Evolutionary conservation across 2,113 vertebrate genomes (phyloP).

Genomic region (Brachyhypopomus occidentalis): DNA sequence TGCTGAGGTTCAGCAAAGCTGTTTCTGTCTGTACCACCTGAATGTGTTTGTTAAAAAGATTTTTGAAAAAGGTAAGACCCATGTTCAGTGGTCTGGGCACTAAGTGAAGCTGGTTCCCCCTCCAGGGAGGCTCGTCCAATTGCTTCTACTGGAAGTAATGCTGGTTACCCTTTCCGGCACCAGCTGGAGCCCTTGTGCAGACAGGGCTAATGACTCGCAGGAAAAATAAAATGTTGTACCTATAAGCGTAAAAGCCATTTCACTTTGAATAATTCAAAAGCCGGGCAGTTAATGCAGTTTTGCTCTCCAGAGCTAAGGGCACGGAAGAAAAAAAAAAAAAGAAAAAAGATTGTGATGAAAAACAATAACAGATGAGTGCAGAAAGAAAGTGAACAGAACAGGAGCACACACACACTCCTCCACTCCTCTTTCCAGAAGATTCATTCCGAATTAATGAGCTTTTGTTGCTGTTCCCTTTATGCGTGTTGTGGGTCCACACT

Average conservation of each 20-base stretch:
- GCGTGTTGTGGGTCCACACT: background rate
- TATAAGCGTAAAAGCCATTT: conserved; percentile 43
- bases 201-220: conserved; percentile 30
- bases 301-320: conserved; percentile 32
- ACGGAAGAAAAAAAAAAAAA: conserved; percentile 1
- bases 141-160: conserved; percentile 30
- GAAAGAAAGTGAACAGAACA: conserved; percentile 2
- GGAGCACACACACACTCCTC: no score
- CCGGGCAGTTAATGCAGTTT: conserved; percentile 49
- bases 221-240: conserved; percentile 42
- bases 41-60: no score
- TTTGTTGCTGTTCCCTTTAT: conserved; percentile 4
- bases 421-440: conserved; percentile 8
- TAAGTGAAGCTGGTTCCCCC: conserved; percentile 1
- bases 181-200: conserved; percentile 33
- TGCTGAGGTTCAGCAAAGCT: no score
- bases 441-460: conserved; percentile 22
- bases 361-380: conserved; percentile 35
- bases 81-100: background rate
- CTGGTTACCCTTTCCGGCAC: conserved; percentile 14
- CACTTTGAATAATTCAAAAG: conserved; percentile 57
- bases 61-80: background rate
- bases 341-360: conserved; percentile 19
- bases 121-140: background rate
- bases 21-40: background rate